Evolutionary conservation across 2,113 vertebrate species (phyloP), one percentile per base, ranked within the genome.

Genomic region (Sinocyclocheilus maitianheensis): DNA sequence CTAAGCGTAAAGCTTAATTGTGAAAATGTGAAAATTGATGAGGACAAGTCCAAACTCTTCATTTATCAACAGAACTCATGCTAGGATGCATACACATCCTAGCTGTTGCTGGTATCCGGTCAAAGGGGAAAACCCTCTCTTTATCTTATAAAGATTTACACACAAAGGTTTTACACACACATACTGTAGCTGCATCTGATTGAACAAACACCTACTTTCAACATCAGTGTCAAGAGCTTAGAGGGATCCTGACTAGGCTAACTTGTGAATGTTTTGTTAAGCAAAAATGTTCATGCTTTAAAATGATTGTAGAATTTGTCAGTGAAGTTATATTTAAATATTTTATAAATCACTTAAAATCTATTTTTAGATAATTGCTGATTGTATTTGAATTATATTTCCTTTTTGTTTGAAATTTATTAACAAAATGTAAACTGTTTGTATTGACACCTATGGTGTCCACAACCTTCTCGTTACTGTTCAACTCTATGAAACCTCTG

Each of bases 1-100:
- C 8, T 81, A 13, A 9, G 0, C 3, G 0, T 81, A 46, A 0
- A 0, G 1, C 4, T 26, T 9, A 81, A 81, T 40, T 11, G 13
- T 20, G 0, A 10, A 0, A 0, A 8, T 0, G 0, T 11, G 5
- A 0, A 0, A 11, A 12, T 81, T 11, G n/a, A 20, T 26, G 60
- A 65, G n/a, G 8, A 2, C 26, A 65, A 20, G 1, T 81, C 79
- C 1, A 5, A 62, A 62, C 58, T 12, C 40, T 48, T 1, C 5
- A 14, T 81, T 48, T 48, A 20, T 81, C 53, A 55, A 55, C 53
- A 55, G 5, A 20, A 55, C 53, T 20, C 16, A 55, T 55, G 13
- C 51, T 53, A 55, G 53, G 53, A 55, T 55, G 14, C 53, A 55
- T 55, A 20, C 8, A 22, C 24, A 67, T 81, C 79, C 40, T 26